Evolutionary conservation across 2,888 invertebrate genomes (phyloP).

Genomic region (Drosophila nr. perissopoda): DNA sequence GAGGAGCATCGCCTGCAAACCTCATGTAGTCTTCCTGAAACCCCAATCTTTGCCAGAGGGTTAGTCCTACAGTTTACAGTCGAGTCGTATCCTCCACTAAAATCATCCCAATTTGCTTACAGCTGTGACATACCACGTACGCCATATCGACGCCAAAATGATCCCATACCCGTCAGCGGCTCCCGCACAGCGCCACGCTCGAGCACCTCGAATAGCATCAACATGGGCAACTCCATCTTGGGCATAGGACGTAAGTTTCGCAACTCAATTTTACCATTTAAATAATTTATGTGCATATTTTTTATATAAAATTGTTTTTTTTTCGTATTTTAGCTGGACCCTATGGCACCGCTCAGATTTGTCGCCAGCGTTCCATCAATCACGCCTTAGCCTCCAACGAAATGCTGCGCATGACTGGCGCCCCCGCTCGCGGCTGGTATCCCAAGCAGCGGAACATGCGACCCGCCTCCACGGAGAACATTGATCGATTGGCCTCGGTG

Average conservation of each 20-base stretch:
- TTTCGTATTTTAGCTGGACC: constrained; percentile 50
- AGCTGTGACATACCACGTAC: constrained; percentile 92
- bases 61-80: constrained; percentile 34
- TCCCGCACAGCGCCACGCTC: constrained; percentile 88
- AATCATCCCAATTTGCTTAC: not conserved
- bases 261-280: not conserved
- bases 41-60: constrained; percentile 93
- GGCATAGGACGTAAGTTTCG: constrained; percentile 79
- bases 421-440: constrained; percentile 94
- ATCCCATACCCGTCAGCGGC: constrained; percentile 84
- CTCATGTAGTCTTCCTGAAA: constrained; percentile 94
- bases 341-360: constrained; percentile 83
- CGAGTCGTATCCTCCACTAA: not conserved
- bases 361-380: constrained; percentile 86
- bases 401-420: constrained; percentile 91
- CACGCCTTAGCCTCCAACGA: constrained; percentile 90
- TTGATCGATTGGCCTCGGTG: constrained; percentile 89
- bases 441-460: constrained; percentile 90
- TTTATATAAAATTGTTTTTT: not conserved
- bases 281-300: not conserved
- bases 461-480: constrained; percentile 93
- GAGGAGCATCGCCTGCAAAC: constrained; percentile 90
- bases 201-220: constrained; percentile 84
- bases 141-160: constrained; percentile 88
- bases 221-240: constrained; percentile 84